phyloP scores from a whole-genome alignment of 2,113 vertebrate genomes.

The Ursus arctos region DNA sequence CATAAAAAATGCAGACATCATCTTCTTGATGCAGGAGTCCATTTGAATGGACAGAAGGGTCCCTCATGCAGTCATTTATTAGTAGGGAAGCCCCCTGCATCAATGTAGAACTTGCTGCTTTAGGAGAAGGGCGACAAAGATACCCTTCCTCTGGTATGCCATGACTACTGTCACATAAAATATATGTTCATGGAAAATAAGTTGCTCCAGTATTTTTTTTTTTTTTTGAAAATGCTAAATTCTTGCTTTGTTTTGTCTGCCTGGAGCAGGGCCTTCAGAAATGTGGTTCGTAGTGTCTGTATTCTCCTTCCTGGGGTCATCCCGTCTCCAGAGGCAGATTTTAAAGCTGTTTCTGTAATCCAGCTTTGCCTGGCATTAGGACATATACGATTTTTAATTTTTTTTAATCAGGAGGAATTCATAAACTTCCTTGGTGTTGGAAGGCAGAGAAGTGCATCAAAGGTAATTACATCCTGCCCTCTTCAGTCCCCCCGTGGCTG shows the following conservation, averaged over 20 bases:
- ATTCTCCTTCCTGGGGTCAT: not conserved
- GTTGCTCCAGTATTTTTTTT: not conserved
- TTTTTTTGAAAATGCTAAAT: not conserved
- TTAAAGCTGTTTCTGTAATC: conserved; percentile 42
- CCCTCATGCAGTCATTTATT: not conserved
- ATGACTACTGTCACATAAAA: not conserved
- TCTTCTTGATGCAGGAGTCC: not conserved
- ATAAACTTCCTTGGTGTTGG: conserved; percentile 44
- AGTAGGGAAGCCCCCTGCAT: not conserved
- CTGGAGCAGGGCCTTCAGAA: not conserved
- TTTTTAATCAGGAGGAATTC: conserved; percentile 37
- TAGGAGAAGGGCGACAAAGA: not conserved
- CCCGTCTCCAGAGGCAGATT: not conserved
- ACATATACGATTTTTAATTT: not conserved
- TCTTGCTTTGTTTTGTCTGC: not conserved
- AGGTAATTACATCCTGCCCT: not conserved
- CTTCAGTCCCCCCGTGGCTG: not conserved
- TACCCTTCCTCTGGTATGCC: not conserved
- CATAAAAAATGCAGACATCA: not conserved
- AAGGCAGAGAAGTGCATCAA: not conserved
- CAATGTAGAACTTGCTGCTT: not conserved
- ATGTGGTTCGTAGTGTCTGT: not conserved
- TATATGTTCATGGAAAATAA: not conserved
- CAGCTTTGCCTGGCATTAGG: not conserved
- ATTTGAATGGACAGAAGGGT: not conserved